Evolutionary conservation across 1,140 invertebrate genomes (phyloP).

Genomic region (Acyrthosiphon pisum): DNA sequence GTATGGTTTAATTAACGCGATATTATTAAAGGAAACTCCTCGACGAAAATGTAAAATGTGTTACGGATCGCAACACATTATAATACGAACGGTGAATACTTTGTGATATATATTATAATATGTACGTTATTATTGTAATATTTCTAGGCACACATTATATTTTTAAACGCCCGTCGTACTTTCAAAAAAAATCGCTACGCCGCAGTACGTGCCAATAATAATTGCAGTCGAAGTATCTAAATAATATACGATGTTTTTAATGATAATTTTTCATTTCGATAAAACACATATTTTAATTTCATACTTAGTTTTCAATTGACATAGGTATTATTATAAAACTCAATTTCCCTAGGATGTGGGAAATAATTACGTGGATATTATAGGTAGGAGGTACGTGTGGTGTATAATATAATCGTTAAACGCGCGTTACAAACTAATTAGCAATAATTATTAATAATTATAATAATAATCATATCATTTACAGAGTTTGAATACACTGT

Average conservation of each 20-base stretch:
- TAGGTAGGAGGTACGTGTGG: no score
- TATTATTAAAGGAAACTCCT: not conserved
- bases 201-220: constrained; percentile 3
- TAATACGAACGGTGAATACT: not conserved
- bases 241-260: not conserved
- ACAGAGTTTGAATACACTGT: not conserved
- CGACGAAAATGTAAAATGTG: not conserved
- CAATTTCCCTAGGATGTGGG: not conserved
- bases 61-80: not conserved
- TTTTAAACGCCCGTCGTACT: not conserved
- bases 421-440: not conserved
- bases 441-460: not conserved
- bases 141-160: not conserved
- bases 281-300: not conserved
- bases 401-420: not conserved
- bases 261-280: not conserved
- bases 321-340: not conserved
- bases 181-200: not conserved
- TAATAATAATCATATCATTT: no score
- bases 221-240: not conserved
- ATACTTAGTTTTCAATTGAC: not conserved
- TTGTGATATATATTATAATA: not conserved
- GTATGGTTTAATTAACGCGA: not conserved
- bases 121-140: not conserved
- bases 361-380: not conserved